Evolutionary conservation across 2,113 vertebrate species (phyloP).

Genomic region (Sminthopsis crassicaudata): DNA sequence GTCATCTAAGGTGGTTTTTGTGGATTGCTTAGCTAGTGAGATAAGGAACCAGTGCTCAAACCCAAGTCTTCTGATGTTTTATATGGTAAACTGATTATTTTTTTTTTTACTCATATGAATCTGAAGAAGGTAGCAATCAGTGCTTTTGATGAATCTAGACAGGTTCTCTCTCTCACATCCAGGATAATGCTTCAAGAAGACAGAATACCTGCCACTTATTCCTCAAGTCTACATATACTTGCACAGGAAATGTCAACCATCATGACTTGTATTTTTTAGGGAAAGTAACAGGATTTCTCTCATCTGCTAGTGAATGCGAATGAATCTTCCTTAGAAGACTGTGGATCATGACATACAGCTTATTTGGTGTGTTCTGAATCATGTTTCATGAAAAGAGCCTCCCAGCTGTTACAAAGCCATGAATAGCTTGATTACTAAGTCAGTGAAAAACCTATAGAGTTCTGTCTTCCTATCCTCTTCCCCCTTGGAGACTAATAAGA

Average conservation of each 20-base stretch:
- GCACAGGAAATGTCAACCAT: not conserved
- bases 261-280: not conserved
- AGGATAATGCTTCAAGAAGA: not conserved
- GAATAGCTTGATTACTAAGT: not conserved
- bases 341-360: not conserved
- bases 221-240: not conserved
- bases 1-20: not conserved
- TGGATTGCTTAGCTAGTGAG: not conserved
- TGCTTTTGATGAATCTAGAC: not conserved
- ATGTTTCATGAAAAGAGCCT: not conserved
- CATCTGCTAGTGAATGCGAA: slow-evolving; percentile 11
- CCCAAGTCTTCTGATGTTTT: not conserved
- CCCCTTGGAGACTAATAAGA: not conserved
- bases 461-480: not conserved
- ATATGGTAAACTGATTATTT: not conserved
- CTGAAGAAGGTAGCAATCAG: fast-evolving
- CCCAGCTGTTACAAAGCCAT: not conserved
- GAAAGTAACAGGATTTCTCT: not conserved
- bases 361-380: not conserved
- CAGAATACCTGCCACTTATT: not conserved
- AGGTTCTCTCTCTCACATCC: not conserved
- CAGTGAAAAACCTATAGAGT: not conserved
- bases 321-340: not conserved
- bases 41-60: not conserved
- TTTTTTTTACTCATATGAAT: not conserved